Evolutionary conservation across 2,888 invertebrate species (phyloP), one percentile per base, ranked within the genome.

Genomic region (Lepetodrilus schrolli): DNA sequence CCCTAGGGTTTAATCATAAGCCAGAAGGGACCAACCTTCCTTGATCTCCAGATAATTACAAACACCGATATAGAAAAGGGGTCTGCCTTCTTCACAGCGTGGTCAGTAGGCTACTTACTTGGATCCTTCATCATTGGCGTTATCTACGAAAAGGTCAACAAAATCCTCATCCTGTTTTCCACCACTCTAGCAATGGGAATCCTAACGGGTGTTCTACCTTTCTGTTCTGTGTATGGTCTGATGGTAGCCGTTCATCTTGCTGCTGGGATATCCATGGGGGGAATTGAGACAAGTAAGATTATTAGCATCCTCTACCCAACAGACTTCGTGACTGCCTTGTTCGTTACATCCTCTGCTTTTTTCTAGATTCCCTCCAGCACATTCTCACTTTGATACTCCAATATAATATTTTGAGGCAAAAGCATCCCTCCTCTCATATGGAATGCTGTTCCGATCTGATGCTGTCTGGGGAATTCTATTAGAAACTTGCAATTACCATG

Each of bases 11-110:
- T 90, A 50, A 82, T 86, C 23, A 80, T 89, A 72, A 89, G 90
- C 1, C 88, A 91, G 70, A 85, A 88, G 23, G 91, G 91, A 10
- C 91, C 91, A n/a, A 86, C 91, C 1, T 85, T 91, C 43, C 82
- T 88, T 0, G 89, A 90, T 77, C 83, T 91, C 3, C 82, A 85
- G 70, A 80, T 87, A 36, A 84, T 89, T 50, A 86, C 88, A 1
- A 78, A 84, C 68, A 81, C 87, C 13, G 81, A 87, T 50, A 75
- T 87, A 3, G 83, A 86, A 13, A 75, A 84, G 26, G 88, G 89
- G 13, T 84, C 89, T 0, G 84, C 82, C 36, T 86, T 90, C 66
- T 90, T 90, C 75, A 88, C 89, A 8, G 84, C 87, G 17, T 82
- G 87, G 65, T 88, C 91, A 4, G 79, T 84, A 8, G 91, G 91